A percentile compares a stretch with the other conserved stretches of the same genome.
phyloP scores from a whole-genome alignment of 2,888 invertebrate species.

The Barypeithes pellucidus region DNA sequence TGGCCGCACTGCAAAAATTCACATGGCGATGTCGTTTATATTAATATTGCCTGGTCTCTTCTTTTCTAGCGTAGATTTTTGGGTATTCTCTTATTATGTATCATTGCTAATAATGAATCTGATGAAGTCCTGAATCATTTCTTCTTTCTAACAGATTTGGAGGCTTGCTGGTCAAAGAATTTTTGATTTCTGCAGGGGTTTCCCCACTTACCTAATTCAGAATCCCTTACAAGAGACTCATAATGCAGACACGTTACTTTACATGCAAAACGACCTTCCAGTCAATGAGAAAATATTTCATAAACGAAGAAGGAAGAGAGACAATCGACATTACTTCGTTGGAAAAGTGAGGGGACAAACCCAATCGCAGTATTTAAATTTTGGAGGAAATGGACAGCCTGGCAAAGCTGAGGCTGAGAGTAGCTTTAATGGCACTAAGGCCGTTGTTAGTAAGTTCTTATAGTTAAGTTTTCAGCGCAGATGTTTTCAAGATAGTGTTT shows the following conservation, averaged over 20 bases:
- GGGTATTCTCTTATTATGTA: too few relatives aligned
- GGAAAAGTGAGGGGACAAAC: slow-evolving; percentile 82
- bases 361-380: slow-evolving; percentile 87
- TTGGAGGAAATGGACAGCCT: slow-evolving; percentile 73
- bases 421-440: slow-evolving; percentile 79
- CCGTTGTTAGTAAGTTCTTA: slow-evolving; percentile 79
- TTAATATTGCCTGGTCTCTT: too few relatives aligned
- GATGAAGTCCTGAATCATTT: too few relatives aligned
- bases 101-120: too few relatives aligned
- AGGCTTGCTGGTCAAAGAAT: slow-evolving; percentile 70
- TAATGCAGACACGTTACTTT: slow-evolving; percentile 51
- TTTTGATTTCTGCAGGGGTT: slow-evolving; percentile 71
- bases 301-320: slow-evolving; percentile 59
- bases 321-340: slow-evolving; percentile 63
- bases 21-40: too few relatives aligned
- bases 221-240: slow-evolving; percentile 53
- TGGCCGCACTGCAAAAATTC: too few relatives aligned
- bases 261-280: slow-evolving; percentile 61
- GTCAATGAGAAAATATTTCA: slow-evolving; percentile 62
- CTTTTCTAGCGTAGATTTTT: too few relatives aligned
- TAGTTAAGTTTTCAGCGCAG: too few relatives aligned
- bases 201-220: slow-evolving; percentile 68
- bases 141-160: slow-evolving; percentile 67
- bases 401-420: slow-evolving; percentile 90
- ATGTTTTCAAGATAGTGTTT: too few relatives aligned